Conservation (phyloP, 2,888 invertebrate species). For the Ochropleura leucogaster region DNA sequence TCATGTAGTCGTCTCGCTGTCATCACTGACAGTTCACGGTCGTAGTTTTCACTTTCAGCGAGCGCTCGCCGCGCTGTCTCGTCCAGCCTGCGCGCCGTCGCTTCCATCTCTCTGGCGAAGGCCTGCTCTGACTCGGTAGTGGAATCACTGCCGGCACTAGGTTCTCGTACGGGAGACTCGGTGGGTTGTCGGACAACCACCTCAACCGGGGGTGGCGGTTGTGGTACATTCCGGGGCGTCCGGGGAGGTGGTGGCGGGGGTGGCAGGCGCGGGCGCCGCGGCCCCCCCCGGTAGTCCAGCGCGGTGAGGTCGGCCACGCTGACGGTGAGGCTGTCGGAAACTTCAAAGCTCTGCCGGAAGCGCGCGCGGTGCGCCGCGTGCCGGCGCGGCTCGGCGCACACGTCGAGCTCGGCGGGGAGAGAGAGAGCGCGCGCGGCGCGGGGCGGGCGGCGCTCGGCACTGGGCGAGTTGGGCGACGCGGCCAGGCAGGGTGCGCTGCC, state of each 20-base stretch:
- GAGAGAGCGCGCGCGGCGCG: constrained; percentile 86
- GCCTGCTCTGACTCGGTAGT: constrained; percentile 87
- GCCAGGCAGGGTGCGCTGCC: constrained; percentile 85
- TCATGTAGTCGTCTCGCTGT: constrained; percentile 87
- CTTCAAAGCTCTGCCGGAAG: constrained; percentile 87
- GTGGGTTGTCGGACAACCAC: constrained; percentile 71
- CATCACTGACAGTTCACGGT: constrained; percentile 90
- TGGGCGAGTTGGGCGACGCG: constrained; percentile 77
- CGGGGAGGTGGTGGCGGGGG: constrained; percentile 81
- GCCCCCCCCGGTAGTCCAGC: constrained; percentile 88
- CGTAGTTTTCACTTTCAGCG: constrained; percentile 89
- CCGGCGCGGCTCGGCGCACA: constrained; percentile 88
- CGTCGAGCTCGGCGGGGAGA: constrained; percentile 93
- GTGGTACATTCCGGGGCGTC: constrained; percentile 68
- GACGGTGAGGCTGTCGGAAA: constrained; percentile 89
- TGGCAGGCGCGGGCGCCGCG: constrained; percentile 83
- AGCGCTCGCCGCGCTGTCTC: constrained; percentile 84
- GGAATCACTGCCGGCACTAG: constrained; percentile 87
- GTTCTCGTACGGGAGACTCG: constrained; percentile 80
- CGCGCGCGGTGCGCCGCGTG: constrained; percentile 81
- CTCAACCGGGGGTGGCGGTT: constrained; percentile 77
- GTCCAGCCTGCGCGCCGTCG: constrained; percentile 85
- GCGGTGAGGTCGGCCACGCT: constrained; percentile 92
- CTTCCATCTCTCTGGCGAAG: constrained; percentile 87
- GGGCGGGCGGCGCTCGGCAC: constrained; percentile 80